Evolutionary conservation across 1,140 invertebrate genomes (phyloP), one percentile per base, ranked within the genome.

Genomic region (Drosophila rhopaloa): DNA sequence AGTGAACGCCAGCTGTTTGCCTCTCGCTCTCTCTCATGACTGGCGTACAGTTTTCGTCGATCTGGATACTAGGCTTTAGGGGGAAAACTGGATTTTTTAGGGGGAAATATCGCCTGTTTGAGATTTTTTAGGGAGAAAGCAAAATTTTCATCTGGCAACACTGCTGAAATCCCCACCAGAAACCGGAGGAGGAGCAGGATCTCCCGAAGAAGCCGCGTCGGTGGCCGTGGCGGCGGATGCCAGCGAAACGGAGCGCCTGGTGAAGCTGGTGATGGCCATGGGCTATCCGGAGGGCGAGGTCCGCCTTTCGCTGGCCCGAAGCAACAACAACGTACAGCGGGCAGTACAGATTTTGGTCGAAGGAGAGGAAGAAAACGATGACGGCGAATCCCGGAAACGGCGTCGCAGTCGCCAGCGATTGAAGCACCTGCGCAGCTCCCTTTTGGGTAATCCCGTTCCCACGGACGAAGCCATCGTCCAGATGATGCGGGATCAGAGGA

Each of bases 331-430:
- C 65, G 55, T 88, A 1, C 73, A 91, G 46, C 54, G 60, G n/a
- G 90, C 90, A 29, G 46, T 91, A 10, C 74, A 89, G 50, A 74
- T 76, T 32, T 40, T 90, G 46, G 62, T 86, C 4, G 84, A 77
- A 24, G 84, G 75, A 10, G 65, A n/a, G 4, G 50, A 67, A 0
- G 40, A 70, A 2, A 40, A 63, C 11, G 41, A 44, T 5, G n/a
- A 38, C 5, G 50, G 8, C 1, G 57, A 70, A 4, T 32, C 50
- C 6, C 48, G 32, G 5, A 48, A 7, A 4, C 72, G 37, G 0
- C 82, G 70, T 4, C 54, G 67, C 27, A 37, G 37, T 11, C 65
- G 62, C 5, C 71, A 60, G 9, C 56, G 29, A 11, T 29, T 57
- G 1, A 63, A 61, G 7, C 24, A 65, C 13, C 54, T 88, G 44